Base-by-base conservation (phyloP, 1,140 invertebrate species). In the Drosophila kanapiae region DNA sequence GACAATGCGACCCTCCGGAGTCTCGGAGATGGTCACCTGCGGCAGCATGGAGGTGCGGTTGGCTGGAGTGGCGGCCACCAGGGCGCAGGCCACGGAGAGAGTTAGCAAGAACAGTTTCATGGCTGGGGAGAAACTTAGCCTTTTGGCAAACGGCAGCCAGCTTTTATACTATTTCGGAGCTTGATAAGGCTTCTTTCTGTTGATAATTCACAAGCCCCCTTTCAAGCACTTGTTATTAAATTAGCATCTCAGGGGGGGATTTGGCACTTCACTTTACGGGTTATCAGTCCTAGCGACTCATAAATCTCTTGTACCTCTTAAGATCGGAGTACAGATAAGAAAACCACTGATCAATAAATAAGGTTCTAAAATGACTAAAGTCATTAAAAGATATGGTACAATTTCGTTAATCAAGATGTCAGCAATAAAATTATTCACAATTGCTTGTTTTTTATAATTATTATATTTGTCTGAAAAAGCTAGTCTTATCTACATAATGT, bases 21-120 rank as follows among this genome's bases (percentile, higher is more conserved):
- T 18, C 7, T 58, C 48, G 10, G 33, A 9, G 4, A 56, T 27
- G 33, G 67, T 67, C n/a, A 18, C 68, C 53, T 45, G 45, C 13
- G 4, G 45, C n/a, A 29, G 33, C 23, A 42, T 42, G 5, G n/a
- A 11, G 31, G 60, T 35, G 18, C 62, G 67, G 47, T 69, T 65
- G 1, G 54, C 40, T n/a, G 64, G 45, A 29, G 78, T 31, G 23
- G 16, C 82, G 6, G 40, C 23, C 14, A 27, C 78, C 16, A 42
- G 10, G 64, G 64, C 78, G 40, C 69, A 35, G 11, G 59, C 49
- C 49, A 76, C 37, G 33, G 56, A 48, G 13, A 77, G 48, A 27
- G 79, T 42, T 29, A 70, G 10, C 16, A 82, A 10, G 0, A 80
- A 62, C 35, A 57, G 13, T 59, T 81, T 78, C 82, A 86, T 86